Percentiles rank a stretch among this genome's conserved stretches.
These are phyloP conservation scores for Neoitamus cyanurus DNA, from an alignment of 2,888 invertebrate species.

Conservation along the genomic window DNA sequence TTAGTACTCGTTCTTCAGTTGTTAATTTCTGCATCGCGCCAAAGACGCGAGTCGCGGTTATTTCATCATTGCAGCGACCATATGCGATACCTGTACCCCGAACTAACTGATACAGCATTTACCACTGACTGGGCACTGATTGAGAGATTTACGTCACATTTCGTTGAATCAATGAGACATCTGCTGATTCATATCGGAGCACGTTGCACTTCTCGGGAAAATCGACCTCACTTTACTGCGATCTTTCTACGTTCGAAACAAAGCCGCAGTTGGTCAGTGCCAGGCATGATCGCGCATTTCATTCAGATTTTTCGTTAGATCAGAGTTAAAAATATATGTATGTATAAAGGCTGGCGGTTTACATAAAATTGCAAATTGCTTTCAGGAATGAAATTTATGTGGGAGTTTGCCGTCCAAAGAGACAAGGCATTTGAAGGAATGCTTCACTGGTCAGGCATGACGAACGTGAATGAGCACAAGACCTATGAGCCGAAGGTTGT, in stretches of 20 bases:
- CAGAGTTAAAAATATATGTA: not conserved
- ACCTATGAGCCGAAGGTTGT: not conserved
- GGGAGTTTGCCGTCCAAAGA: not conserved
- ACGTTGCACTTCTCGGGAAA: slow-evolving; percentile 38
- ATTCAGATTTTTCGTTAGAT: not conserved
- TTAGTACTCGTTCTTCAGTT: slow-evolving; percentile 3
- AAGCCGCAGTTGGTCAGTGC: not conserved
- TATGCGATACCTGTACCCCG: not conserved
- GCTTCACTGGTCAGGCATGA: not conserved
- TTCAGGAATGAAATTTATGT: not conserved
- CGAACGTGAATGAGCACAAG: not conserved
- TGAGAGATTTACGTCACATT: slow-evolving; percentile 39
- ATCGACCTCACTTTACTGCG: not conserved
- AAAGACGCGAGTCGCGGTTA: not conserved
- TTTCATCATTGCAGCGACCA: not conserved
- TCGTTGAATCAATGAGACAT: slow-evolving; percentile 36
- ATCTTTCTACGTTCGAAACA: not conserved
- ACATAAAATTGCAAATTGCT: not conserved
- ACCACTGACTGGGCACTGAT: slow-evolving; percentile 16
- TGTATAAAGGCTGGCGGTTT: not conserved
- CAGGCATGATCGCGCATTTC: not conserved
- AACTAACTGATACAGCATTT: not conserved
- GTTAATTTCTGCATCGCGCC: not conserved
- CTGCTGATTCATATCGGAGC: slow-evolving; percentile 33
- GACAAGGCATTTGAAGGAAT: not conserved